Base-by-base conservation (phyloP, 2,888 invertebrate species). In the Drosophila nr. perissopoda region DNA sequence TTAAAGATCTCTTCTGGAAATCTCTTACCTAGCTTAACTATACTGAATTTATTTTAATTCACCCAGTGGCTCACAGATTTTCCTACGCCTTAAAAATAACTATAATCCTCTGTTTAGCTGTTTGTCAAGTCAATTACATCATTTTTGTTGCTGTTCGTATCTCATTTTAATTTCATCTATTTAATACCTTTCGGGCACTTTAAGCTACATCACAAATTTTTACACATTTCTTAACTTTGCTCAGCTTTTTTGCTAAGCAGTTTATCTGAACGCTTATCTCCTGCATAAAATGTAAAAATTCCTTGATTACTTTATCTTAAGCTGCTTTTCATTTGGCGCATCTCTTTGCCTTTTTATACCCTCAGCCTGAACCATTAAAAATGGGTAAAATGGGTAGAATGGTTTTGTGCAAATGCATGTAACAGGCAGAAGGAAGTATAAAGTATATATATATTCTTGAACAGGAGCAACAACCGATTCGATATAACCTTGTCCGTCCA, bases 271-370 rank as follows among this genome's bases (percentile, higher is more conserved):
- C 78, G 25, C 56, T 78, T 76, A 70, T 69, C 70, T 71, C 57
- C 59, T 49, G 67, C 69, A 62, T 66, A 58, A 57, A 51, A 36
- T 61, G 66, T 33, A 33, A 48, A 72, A 76, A 56, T 40, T 60
- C 77, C 42, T 74, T 81, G 86, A 83, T 81, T 85, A 74, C 75
- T 72, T 79, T 75, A 68, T 65, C 70, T 69, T 63, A 73, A 73
- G 74, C 71, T 72, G 74, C 78, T 71, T 74, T 79, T 66, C 81
- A 78, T 81, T 82, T 83, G 69, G 31, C 33, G 49, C 53, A 68
- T 53, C 67, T 72, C 29, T 65, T 66, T 36, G 49, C 46, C 7
- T 71, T 57, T n/a, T 21, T 25, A 51, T 40, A 66, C 48, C 16
- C 11, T 29, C n/a, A 5, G 11, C 4, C 10, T 11, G 11, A 33